Base-by-base conservation (phyloP, 2,797 vertebrate genomes). In the Danionella dracula region DNA sequence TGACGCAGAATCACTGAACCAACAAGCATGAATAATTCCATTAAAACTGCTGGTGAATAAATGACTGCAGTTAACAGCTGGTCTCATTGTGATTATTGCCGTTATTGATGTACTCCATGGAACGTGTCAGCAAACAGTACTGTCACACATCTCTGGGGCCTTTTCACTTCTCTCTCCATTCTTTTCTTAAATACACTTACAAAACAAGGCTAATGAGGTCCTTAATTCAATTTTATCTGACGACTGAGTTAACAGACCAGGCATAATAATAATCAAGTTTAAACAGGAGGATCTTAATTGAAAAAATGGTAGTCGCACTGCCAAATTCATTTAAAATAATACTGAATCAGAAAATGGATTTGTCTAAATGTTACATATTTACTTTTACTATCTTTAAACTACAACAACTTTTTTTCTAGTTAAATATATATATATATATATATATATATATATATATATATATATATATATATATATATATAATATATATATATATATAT, bases 271-370 rank as follows among this genome's bases (percentile, higher is more conserved):
- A 69, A 71, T 68, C 46, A 46, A 31, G 12, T 5, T 9, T 31
- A 77, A 66, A 67, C 63, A 42, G 49, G 21, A 23, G 41, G 16
- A 40, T 42, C 57, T 68, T 72, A 37, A 69, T 68, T 74, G 16
- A 15, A 38, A 13, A 34, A 8, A n/a, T 49, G 32, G 13, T 68
- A 70, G 68, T 66, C 50, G 60, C 74, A 70, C 46, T 70, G 74
- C 74, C 71, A 68, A 67, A 44, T 48, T 71, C 67, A 68, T 73
- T 70, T 64, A 74, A 73, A 37, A n/a, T n/a, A n/a, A n/a, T n/a
- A n/a, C n/a, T n/a, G n/a, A n/a, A n/a, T n/a, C n/a, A n/a, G n/a
- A n/a, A n/a, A n/a, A n/a, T n/a, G n/a, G n/a, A n/a, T n/a, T n/a
- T n/a, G n/a, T n/a, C n/a, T n/a, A n/a, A n/a, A n/a, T n/a, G n/a